Percentiles rank a stretch among this genome's conserved stretches.
These are phyloP conservation scores for Ctenopoma kingsleyae DNA, from an alignment of 2,797 vertebrate species.

Conservation along the genomic window DNA sequence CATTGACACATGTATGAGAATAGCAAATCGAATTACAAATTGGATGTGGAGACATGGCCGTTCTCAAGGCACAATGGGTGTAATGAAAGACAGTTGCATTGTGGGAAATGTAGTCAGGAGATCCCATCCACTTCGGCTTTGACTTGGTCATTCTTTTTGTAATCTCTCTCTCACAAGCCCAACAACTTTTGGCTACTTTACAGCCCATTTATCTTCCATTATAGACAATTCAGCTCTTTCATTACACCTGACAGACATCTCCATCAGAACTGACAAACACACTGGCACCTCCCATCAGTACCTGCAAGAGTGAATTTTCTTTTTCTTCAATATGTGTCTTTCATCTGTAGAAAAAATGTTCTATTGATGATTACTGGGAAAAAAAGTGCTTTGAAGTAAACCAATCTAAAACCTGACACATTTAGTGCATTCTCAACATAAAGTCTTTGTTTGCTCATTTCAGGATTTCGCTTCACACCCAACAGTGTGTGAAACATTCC, in stretches of 20 bases:
- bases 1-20: too few species aligned
- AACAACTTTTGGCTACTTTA: too few species aligned
- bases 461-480: conserved; percentile 34
- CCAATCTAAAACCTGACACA: background rate
- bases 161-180: too few species aligned
- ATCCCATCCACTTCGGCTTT: too few species aligned
- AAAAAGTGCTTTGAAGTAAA: too few species aligned
- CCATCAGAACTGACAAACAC: background rate
- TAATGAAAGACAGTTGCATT: background rate
- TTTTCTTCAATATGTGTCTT: too few species aligned
- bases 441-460: conserved; percentile 22
- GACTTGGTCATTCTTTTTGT: too few species aligned
- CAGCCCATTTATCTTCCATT: too few species aligned
- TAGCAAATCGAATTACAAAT: background rate
- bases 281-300: background rate
- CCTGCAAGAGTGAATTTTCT: background rate
- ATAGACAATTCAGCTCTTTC: background rate
- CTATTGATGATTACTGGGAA: too few species aligned
- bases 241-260: background rate
- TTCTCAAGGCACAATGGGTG: background rate
- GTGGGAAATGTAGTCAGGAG: conserved; percentile 1
- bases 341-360: too few species aligned
- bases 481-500: conserved; percentile 40
- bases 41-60: background rate
- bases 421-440: background rate